Conservation (phyloP, 1,140 invertebrate genomes). For the Lordiphosa clarofinis region DNA sequence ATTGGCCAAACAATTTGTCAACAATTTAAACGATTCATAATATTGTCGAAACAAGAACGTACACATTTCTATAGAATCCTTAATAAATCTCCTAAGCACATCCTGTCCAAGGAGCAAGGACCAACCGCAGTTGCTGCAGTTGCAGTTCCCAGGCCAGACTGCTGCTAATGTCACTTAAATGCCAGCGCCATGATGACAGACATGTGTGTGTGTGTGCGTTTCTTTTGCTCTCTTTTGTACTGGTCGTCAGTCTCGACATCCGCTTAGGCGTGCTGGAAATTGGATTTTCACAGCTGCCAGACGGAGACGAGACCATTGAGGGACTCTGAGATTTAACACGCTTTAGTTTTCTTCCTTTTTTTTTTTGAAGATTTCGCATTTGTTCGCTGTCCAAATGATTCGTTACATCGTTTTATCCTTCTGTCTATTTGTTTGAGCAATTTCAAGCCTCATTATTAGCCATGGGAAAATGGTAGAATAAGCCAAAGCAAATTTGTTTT, state of each 20-base stretch:
- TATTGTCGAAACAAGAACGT: constrained; percentile 51
- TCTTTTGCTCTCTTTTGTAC: constrained; percentile 37
- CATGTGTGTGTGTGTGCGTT: constrained; percentile 35
- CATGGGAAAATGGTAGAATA: constrained; percentile 22
- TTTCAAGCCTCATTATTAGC: constrained; percentile 68
- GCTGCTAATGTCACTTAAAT: constrained; percentile 67
- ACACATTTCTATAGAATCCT: constrained; percentile 40
- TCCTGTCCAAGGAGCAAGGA: constrained; percentile 36
- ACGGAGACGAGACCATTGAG: constrained; percentile 41
- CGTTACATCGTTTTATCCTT: constrained; percentile 25
- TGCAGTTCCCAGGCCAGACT: constrained; percentile 35
- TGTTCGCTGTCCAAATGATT: constrained; percentile 23
- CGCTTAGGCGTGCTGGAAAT: constrained; percentile 61
- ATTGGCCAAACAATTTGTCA: constrained; percentile 50
- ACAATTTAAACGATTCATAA: constrained; percentile 47
- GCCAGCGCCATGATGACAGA: constrained; percentile 48
- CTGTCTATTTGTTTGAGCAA: constrained; percentile 28
- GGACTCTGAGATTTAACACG: constrained; percentile 54
- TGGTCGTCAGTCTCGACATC: constrained; percentile 44
- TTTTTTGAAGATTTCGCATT: constrained; percentile 28
- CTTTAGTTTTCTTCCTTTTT: constrained; percentile 40
- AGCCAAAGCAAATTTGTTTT: constrained; percentile 39
- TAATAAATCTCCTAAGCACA: constrained; percentile 23
- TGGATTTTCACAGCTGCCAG: constrained; percentile 74
- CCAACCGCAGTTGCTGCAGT: constrained; percentile 53